Evolutionary conservation across 2,113 vertebrate genomes (phyloP).

Genomic region (Myotis brandtii): DNA sequence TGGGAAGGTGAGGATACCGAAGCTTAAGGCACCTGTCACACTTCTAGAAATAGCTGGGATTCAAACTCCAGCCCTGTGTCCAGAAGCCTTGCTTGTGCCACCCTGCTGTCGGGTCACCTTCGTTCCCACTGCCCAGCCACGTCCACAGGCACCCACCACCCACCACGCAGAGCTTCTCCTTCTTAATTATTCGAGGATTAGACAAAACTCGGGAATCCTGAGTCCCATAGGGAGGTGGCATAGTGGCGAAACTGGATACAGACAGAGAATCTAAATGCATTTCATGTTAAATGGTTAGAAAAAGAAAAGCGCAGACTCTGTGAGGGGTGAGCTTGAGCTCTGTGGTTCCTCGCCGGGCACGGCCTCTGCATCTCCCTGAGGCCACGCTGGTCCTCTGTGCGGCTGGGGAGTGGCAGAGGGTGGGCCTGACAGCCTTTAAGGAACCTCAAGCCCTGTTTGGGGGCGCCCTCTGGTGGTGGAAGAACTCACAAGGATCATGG

Average conservation of each 20-base stretch:
- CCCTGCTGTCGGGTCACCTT: no score
- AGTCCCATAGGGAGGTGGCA: not conserved
- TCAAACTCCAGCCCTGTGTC: not conserved
- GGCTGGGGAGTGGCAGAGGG: not conserved
- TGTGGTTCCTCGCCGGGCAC: rapidly evolving
- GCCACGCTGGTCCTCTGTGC: rapidly evolving
- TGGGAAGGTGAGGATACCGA: not conserved
- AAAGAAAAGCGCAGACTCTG: no score
- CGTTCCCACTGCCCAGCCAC: rapidly evolving
- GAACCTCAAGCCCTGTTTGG: rapidly evolving
- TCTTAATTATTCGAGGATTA: not conserved
- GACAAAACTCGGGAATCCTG: not conserved
- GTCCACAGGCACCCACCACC: rapidly evolving
- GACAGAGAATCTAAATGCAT: not conserved
- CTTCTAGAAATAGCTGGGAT: not conserved
- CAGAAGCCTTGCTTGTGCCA: not conserved
- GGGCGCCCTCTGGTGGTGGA: conserved; percentile 54
- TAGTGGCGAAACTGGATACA: not conserved
- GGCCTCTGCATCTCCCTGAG: rapidly evolving
- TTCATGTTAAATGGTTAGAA: not conserved
- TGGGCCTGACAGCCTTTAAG: not conserved
- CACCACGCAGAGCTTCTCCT: not conserved
- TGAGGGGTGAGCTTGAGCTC: no score
- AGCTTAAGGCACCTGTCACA: not conserved
- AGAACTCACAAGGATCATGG: not conserved